Evolutionary conservation across 53 echinoderm and acorn worm genomes (phyloP), one percentile per base, ranked within the genome.

Genomic region (Echinometra lucunter): DNA sequence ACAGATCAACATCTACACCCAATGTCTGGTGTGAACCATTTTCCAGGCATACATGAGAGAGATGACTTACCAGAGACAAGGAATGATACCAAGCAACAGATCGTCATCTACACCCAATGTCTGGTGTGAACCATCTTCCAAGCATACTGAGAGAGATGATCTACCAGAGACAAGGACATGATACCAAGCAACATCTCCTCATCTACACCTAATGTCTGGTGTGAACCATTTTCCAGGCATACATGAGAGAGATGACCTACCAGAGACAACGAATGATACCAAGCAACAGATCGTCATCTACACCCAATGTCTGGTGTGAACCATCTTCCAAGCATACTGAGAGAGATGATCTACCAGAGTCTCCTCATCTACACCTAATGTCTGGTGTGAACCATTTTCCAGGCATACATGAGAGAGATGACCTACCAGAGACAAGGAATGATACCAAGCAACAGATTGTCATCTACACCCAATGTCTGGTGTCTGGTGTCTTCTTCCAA

Each of bases 21-120:
- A 40, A 8, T 55, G 88, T 88, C 88, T 55, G 88, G 49, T 55
- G 88, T 88, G 17, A 88, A 55, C 88, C 56, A 88, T 88, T n/a
- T 88, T 55, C 88, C 30, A 28, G 30, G 28, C 42, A 28, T 88
- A 30, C 49, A 55, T 2, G 55, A 37, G 55, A 37, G 28, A 49
- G 88, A 88, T 88, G 47, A 47, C 18, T 55, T 47, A 88, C 32
- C 42, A 19, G 38, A 78, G 78, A 40, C 37, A 78, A 40, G 40
- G 4, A 78, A 34, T 78, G 6, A 40, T 17, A 75, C 75, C 75
- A 17, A 17, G 3, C 40, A 38, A 15, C 3, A 18, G 32, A 69
- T 69, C 32, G 7, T 30, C 69, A 69, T 32, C 32, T 69, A 69
- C 69, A 69, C 28, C 32, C 32, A 28, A 5, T 88, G 53, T 88